Percentiles rank a stretch among this genome's conserved stretches.
These are phyloP conservation scores for Perizoma flavofasciatum DNA, from an alignment of 2,888 invertebrate genomes.

Conservation along the genomic window DNA sequence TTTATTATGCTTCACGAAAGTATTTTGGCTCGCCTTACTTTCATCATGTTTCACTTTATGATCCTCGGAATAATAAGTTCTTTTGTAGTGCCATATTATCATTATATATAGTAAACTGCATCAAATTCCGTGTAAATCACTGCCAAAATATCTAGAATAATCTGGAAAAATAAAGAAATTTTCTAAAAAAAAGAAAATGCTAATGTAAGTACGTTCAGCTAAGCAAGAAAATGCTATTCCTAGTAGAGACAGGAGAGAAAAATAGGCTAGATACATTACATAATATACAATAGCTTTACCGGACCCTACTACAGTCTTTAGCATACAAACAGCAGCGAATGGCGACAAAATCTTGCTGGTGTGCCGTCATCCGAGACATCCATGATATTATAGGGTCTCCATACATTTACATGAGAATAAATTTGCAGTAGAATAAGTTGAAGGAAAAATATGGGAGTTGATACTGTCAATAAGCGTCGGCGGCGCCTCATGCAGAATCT, in stretches of 20 bases:
- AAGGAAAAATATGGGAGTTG: slow-evolving; percentile 16
- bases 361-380: slow-evolving; percentile 11
- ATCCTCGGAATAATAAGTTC: too few species aligned
- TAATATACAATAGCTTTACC: slow-evolving; percentile 9
- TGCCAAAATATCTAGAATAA: slow-evolving; percentile 11
- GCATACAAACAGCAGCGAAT: slow-evolving; percentile 27
- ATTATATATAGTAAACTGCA: neutral
- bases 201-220: neutral
- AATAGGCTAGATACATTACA: slow-evolving; percentile 7
- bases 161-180: slow-evolving; percentile 7
- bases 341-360: slow-evolving; percentile 22
- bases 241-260: slow-evolving; percentile 14
- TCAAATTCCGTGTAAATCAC: neutral
- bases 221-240: slow-evolving; percentile 18
- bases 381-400: slow-evolving; percentile 20
- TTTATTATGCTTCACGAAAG: slow-evolving; percentile 3
- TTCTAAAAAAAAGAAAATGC: neutral
- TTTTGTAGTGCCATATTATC: too few species aligned
- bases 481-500: slow-evolving; percentile 15
- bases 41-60: too few species aligned
- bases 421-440: slow-evolving; percentile 22
- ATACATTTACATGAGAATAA: slow-evolving; percentile 31
- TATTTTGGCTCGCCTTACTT: neutral
- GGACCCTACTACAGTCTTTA: slow-evolving; percentile 16
- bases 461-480: slow-evolving; percentile 22